Evolutionary conservation across 2,113 vertebrate genomes (phyloP), one percentile per base, ranked within the genome.

Genomic region (Cairina moschata): DNA sequence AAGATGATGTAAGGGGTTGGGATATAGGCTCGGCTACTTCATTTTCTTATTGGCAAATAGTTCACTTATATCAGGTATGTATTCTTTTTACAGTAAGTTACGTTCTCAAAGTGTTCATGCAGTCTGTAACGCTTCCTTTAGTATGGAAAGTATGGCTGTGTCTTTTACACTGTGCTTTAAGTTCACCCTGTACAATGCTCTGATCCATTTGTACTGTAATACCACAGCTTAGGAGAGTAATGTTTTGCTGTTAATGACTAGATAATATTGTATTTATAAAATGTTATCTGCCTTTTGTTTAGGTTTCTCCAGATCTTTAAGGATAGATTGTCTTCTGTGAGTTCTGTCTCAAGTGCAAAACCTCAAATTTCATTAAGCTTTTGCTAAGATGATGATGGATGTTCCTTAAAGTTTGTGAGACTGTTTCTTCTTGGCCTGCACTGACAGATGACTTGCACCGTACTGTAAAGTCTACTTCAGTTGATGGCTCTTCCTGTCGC

Each of bases 251-350:
- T 55, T 77, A 54, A 22, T 74, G 25, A 23, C 31, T 58, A 60
- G 22, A 14, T 85, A 10, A 10, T 0, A 36, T 29, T 4, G 0
- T 38, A n/a, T 63, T 87, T 89, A 20, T 48, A 54, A 91, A 83
- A n/a, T 7, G 6, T 81, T 89, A 13, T 28, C 11, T 91, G 16
- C 7, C 23, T 77, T 78, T 73, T 73, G 6, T 87, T 85, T 25
- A 96, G 91, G 78, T 95, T 94, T 94, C 75, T 86, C 46, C 40
- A 74, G 75, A 80, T 80, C 83, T 89, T 92, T 90, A 74, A 85
- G 82, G 68, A 62, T 90, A 79, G 74, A 86, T 93, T 69, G 22
- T 84, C 91, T 92, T 76, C 93, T 90, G 55, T 84, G 85, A 95
- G 75, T 85, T 94, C 67, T 96, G 84, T 82, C 87, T 94, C 63